Conservation (phyloP, 2,797 vertebrate species). For the Chaetophractus vellerosus region DNA sequence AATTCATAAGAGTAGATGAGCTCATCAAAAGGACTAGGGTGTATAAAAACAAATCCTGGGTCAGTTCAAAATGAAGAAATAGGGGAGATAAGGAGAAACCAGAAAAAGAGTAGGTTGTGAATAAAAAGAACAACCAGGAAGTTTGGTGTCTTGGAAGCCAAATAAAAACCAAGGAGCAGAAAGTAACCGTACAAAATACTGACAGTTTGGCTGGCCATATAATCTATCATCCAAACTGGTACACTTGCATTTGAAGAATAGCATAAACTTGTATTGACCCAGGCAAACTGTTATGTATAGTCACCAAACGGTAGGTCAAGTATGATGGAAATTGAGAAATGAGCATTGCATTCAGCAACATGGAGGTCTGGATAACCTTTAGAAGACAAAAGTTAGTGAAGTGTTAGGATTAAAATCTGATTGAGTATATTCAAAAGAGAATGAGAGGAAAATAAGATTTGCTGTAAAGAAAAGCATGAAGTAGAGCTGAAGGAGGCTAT, state of each 20-base stretch:
- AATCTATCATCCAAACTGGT: background rate
- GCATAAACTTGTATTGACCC: background rate
- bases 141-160: background rate
- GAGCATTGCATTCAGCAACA: background rate
- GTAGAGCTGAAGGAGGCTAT: background rate
- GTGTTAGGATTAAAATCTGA: background rate
- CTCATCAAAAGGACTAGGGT: background rate
- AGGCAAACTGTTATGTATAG: background rate
- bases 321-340: background rate
- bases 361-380: background rate
- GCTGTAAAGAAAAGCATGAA: background rate
- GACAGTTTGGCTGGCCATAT: background rate
- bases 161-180: background rate
- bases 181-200: background rate
- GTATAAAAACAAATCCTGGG: background rate
- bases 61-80: background rate
- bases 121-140: slow-evolving; percentile 15
- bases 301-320: background rate
- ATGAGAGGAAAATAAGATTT: background rate
- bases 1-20: background rate
- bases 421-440: background rate
- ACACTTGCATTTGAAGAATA: background rate
- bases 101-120: background rate
- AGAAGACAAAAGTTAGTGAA: background rate
- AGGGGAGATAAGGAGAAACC: background rate